Evolutionary conservation across 37 sponge, comb jelly and placozoan genomes (phyloP), one percentile per base, ranked within the genome.

Genomic region (Cladorhizidae sp.): DNA sequence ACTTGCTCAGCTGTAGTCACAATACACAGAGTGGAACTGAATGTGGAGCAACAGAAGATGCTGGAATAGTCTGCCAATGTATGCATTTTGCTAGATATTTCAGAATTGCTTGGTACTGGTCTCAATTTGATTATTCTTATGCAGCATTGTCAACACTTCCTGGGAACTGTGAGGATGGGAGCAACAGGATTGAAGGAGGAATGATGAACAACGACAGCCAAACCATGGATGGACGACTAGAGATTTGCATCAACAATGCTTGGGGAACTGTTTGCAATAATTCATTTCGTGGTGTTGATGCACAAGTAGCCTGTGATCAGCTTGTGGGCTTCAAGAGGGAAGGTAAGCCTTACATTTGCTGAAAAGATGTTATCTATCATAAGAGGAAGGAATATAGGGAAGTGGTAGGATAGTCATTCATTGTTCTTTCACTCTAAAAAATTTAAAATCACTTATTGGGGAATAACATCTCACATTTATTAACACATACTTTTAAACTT

Each of bases 181-280:
- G 23, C 0, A 14, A 68, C 33, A 50, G 80, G 18, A 33, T 79
- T 20, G 40, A 50, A 1, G 70, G 40, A n/a, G 80, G 70, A 38
- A 14, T 54, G 3, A 29, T 18, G 1, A 29, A 74, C 29, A 33
- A 26, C 28, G 11, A 2, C 1, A 38, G 7, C 11, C 1, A 3
- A 6, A 62, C 79, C 2, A 57, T 25, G 51, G 72, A 57, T 37
- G 81, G 81, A 14, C 39, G 61, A 41, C 56, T 81, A 23, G 72
- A 81, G 36, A 20, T 81, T 14, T 81, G 81, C 32, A 69, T 81
- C 38, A 81, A 81, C 62, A 81, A 81, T 70, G 70, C 81, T 17
- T 81, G 70, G 61, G 81, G 81, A 59, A 71, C 81, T 40, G 23
- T 81, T 31, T 81, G 81, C 23, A 38, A 41, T 26, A 70, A 57